phyloP scores from a whole-genome alignment of 2,113 vertebrate genomes.

The Columbina picui region DNA sequence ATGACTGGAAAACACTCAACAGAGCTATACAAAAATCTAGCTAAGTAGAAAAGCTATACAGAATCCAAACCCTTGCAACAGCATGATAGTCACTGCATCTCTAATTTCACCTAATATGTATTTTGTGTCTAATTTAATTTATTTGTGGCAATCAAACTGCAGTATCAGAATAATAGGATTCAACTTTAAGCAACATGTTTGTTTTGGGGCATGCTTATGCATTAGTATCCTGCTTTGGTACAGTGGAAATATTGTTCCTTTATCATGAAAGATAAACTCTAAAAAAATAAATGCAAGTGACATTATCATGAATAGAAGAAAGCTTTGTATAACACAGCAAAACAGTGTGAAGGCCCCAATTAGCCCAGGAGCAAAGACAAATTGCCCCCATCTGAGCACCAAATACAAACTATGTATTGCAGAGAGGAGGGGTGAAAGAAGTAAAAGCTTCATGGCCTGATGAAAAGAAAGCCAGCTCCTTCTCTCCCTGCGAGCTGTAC shows the following conservation, averaged over 20 bases:
- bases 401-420: background rate
- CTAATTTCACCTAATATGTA: background rate
- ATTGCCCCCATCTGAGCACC: background rate
- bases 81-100: background rate
- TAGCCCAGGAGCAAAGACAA: conserved; percentile 3
- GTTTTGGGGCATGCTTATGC: background rate
- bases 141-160: background rate
- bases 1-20: background rate
- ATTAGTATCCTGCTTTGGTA: background rate
- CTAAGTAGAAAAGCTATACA: background rate
- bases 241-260: conserved; percentile 23
- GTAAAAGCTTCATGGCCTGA: background rate
- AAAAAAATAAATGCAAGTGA: background rate
- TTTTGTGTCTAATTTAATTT: background rate
- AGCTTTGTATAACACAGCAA: conserved; percentile 46
- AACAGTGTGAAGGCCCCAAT: background rate
- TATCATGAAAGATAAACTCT: conserved; percentile 8
- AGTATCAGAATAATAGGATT: background rate
- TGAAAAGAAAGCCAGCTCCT: background rate
- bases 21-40: background rate
- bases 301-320: conserved; percentile 3
- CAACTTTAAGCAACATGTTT: background rate
- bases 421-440: background rate
- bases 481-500: background rate
- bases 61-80: background rate